Conservation (phyloP, 1,140 invertebrate species). For the Eumeta japonica region DNA sequence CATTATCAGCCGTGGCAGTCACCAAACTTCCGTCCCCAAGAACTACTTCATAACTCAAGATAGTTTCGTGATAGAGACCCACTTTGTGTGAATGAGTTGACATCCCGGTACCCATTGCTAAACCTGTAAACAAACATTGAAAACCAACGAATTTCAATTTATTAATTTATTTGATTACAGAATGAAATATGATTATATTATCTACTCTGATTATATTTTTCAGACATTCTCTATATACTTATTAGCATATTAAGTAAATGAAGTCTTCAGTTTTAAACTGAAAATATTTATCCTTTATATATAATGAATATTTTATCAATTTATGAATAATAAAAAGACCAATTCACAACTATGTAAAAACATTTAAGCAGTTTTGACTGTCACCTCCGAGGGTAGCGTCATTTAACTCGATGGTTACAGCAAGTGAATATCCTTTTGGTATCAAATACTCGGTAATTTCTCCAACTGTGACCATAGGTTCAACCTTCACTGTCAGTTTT, state of each 20-base stretch:
- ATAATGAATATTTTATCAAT: no score
- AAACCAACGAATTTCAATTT: no score
- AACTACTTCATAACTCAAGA: constrained; percentile 73
- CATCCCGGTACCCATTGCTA: constrained; percentile 81
- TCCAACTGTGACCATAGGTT: constrained; percentile 80
- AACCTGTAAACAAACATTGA: constrained; percentile 65
- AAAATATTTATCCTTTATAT: no score
- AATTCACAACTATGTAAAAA: no score
- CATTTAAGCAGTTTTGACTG: constrained; percentile 60
- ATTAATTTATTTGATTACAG: no score
- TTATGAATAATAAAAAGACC: no score
- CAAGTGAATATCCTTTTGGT: constrained; percentile 74
- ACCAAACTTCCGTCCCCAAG: constrained; percentile 71
- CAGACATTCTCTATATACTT: no score
- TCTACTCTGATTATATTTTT: no score
- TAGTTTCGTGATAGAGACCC: constrained; percentile 80
- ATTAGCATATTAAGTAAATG: no score
- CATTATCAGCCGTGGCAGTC: constrained; percentile 68
- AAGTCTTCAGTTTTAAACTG: no score
- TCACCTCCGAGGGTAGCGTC: constrained; percentile 73
- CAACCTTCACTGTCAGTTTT: constrained; percentile 67
- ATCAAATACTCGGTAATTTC: constrained; percentile 73
- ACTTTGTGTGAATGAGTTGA: constrained; percentile 79
- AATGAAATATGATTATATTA: no score
- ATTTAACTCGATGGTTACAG: constrained; percentile 78